Conservation (phyloP, 2,888 invertebrate genomes). For the Lottia gigantea region DNA sequence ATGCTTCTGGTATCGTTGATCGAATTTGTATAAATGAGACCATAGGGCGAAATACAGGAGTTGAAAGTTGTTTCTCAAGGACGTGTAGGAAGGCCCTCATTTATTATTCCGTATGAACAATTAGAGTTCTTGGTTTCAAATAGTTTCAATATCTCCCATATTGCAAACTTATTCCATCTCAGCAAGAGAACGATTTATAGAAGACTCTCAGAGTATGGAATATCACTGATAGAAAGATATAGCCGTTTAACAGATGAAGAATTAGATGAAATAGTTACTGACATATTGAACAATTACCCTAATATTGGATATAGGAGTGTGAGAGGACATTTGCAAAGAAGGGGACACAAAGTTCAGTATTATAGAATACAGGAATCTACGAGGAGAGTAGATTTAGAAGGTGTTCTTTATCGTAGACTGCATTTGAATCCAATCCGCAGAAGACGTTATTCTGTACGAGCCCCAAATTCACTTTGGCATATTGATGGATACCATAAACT, state of each 20-base stretch:
- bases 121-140: neutral
- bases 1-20: neutral
- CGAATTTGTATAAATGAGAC: neutral
- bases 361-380: neutral
- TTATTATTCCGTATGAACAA: neutral
- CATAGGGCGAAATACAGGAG: neutral
- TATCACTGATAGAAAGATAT: neutral
- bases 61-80: neutral
- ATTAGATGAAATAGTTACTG: slow-evolving; percentile 4
- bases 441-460: no score
- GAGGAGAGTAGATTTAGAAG: no score
- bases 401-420: no score
- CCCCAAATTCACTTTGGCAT: no score
- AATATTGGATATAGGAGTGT: neutral
- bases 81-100: neutral
- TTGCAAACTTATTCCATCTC: neutral
- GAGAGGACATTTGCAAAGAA: neutral
- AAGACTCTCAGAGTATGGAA: neutral
- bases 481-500: no score
- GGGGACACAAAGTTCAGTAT: neutral
- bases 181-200: neutral
- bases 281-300: neutral
- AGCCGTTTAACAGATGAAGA: neutral
- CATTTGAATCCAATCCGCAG: no score
- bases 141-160: neutral